Percentiles rank a stretch among this genome's conserved stretches.
Conservation (phyloP, 2,888 invertebrate species). For the Pantelozetes paolii region DNA sequence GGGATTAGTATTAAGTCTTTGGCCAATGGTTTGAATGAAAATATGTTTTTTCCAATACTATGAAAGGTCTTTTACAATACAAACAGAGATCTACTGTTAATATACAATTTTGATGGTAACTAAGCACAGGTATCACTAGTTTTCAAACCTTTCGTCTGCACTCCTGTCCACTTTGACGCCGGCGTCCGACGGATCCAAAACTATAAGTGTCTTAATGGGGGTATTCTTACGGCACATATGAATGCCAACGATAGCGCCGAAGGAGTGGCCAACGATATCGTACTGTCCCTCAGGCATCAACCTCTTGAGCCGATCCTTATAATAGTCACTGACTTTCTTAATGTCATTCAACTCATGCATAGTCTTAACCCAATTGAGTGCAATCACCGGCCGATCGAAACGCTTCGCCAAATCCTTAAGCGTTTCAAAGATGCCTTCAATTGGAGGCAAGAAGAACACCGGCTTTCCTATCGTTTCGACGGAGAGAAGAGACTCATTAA, state of each 20-base stretch:
- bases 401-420: constrained; percentile 65
- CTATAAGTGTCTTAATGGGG: constrained; percentile 12
- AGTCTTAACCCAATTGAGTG: constrained; percentile 73
- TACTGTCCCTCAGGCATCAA: constrained; percentile 79
- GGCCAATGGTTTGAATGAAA: too few species aligned
- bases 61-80: too few species aligned
- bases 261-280: constrained; percentile 87
- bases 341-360: constrained; percentile 40
- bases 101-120: too few species aligned
- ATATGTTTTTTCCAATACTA: too few species aligned
- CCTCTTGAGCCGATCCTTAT: constrained; percentile 62
- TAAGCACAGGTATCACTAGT: too few species aligned
- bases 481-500: too few species aligned
- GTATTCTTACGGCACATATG: constrained; percentile 37
- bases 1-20: too few species aligned
- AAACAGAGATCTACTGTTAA: too few species aligned
- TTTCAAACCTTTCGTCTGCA: constrained; percentile 15
- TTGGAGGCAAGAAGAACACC: constrained; percentile 68
- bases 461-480: constrained; percentile 50
- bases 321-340: constrained; percentile 41
- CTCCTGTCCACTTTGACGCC: constrained; percentile 32
- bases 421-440: constrained; percentile 75
- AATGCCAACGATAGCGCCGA: constrained; percentile 76
- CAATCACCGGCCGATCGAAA: constrained; percentile 72
- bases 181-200: constrained; percentile 34